Conservation (phyloP, 2,113 vertebrate species). For the Percina caprodes region DNA sequence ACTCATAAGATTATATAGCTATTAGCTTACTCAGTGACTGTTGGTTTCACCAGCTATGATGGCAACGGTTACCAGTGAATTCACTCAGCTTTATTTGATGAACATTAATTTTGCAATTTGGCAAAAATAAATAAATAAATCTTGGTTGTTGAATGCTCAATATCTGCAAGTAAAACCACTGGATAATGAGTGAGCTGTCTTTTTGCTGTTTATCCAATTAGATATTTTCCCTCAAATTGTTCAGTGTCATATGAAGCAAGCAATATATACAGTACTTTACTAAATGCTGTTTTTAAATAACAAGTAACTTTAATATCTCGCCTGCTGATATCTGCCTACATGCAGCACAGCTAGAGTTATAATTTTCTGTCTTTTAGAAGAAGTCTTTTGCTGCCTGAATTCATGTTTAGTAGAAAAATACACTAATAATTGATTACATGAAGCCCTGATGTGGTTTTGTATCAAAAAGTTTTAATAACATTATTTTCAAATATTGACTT, state of each 20-base stretch:
- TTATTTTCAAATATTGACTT: neutral
- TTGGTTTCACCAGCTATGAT: neutral
- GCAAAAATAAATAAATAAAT: too few species aligned
- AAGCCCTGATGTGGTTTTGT: slow-evolving; percentile 43
- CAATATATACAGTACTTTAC: too few species aligned
- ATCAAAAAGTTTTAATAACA: slow-evolving; percentile 17
- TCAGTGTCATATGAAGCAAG: too few species aligned
- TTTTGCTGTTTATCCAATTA: neutral
- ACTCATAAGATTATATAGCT: neutral
- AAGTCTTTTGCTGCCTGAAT: neutral
- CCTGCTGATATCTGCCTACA: neutral
- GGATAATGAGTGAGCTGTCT: neutral
- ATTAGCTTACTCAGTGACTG: neutral
- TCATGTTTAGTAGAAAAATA: slow-evolving; percentile 14
- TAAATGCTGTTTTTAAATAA: too few species aligned
- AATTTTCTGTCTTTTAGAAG: neutral
- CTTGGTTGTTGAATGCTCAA: neutral
- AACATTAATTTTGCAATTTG: neutral
- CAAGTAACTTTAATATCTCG: too few species aligned
- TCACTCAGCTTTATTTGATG: neutral
- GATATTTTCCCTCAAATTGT: too few species aligned
- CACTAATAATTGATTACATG: slow-evolving; percentile 19
- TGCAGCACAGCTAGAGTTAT: neutral
- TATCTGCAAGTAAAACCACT: neutral
- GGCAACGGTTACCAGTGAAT: neutral